Conservation (phyloP, 2,797 vertebrate genomes). For the Sebastes cheni region DNA sequence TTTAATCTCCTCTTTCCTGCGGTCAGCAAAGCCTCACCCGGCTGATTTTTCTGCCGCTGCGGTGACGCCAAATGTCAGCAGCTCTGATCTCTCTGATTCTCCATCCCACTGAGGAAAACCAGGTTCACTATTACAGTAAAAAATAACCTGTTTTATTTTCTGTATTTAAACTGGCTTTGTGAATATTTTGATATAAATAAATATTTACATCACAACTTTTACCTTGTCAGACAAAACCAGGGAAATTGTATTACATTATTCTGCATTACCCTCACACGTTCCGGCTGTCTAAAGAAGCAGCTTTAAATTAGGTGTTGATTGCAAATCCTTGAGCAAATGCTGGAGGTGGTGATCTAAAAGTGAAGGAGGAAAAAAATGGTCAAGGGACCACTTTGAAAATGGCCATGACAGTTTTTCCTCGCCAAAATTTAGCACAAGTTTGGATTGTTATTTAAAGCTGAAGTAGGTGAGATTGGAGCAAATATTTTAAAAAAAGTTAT, state of each 20-base stretch:
- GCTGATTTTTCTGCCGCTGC: neutral
- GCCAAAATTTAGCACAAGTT: too few relatives aligned
- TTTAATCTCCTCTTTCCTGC: slow-evolving; percentile 64
- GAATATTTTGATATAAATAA: slow-evolving; percentile 25
- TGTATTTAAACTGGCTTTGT: neutral
- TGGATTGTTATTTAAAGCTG: too few relatives aligned
- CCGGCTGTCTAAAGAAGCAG: neutral
- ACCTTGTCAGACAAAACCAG: neutral
- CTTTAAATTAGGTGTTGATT: neutral
- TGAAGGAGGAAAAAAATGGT: too few relatives aligned
- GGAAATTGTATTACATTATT: neutral
- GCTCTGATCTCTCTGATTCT: neutral
- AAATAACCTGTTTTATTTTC: neutral
- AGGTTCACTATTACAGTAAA: neutral
- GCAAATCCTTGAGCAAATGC: neutral
- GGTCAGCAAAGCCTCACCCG: slow-evolving; percentile 41
- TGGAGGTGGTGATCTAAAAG: neutral
- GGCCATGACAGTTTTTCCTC: too few relatives aligned
- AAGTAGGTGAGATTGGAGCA: too few relatives aligned
- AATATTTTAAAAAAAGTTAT: too few relatives aligned
- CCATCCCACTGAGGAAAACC: neutral
- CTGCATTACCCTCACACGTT: neutral
- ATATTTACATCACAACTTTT: slow-evolving; percentile 6
- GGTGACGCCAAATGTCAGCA: neutral
- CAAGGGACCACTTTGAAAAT: too few relatives aligned